Conservation (phyloP, 2,797 vertebrate genomes). For the Girardinus metallicus region DNA sequence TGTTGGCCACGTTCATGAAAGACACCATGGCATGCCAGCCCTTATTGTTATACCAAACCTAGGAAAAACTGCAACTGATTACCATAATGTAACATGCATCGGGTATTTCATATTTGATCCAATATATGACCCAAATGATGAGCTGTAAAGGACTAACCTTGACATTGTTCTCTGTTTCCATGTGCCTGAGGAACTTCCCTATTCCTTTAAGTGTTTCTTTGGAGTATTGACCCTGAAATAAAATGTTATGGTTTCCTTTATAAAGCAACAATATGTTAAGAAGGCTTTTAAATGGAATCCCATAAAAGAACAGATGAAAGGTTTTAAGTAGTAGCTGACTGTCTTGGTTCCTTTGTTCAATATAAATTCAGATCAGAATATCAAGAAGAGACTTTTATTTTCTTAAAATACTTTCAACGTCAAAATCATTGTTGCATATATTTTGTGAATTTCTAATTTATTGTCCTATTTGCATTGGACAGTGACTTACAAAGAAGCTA, state of each 20-base stretch:
- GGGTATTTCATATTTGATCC: not conserved
- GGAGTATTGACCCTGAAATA: constrained; percentile 70
- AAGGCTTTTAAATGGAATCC: not conserved
- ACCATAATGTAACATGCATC: not conserved
- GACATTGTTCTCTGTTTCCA: constrained; percentile 93
- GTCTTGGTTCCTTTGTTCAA: not conserved
- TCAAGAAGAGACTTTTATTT: not conserved
- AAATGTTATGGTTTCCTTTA: not conserved
- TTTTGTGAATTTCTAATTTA: not conserved
- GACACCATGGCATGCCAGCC: constrained; percentile 94
- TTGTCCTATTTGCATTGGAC: not conserved
- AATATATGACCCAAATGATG: not conserved
- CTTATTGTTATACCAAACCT: constrained; percentile 99
- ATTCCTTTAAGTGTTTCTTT: constrained; percentile 83
- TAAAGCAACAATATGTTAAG: not conserved
- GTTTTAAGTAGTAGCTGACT: not conserved
- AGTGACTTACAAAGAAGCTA: not conserved
- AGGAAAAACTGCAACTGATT: constrained; percentile 1
- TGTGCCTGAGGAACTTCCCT: constrained; percentile 85
- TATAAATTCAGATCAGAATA: not conserved
- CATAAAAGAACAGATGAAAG: not conserved
- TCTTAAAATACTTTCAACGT: not conserved
- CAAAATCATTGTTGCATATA: not conserved
- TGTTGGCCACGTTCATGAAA: constrained; percentile 94
- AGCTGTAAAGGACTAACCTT: constrained; percentile 81